A percentile compares a stretch with the other conserved stretches of the same genome.
These are phyloP conservation scores for Mesorhabditis spiculigera DNA, from an alignment of 2,888 invertebrate genomes.

Conservation along the genomic window DNA sequence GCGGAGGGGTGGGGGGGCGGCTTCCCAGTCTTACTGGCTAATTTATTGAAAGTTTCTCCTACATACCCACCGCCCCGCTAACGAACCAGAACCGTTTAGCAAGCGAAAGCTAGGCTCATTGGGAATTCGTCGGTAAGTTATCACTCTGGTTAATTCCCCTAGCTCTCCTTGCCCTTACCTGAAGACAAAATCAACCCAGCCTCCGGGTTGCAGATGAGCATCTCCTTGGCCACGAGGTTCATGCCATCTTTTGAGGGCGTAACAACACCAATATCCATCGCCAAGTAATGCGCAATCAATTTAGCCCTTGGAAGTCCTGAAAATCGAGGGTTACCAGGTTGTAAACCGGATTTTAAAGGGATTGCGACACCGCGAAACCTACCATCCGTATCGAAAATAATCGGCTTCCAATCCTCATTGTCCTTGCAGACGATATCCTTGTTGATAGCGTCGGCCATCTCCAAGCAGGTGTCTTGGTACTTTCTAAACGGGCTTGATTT, in stretches of 20 bases:
- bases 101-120: too few relatives aligned
- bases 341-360: too few relatives aligned
- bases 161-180: constrained; percentile 17
- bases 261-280: constrained; percentile 54
- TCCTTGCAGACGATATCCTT: constrained; percentile 23
- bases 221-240: constrained; percentile 52
- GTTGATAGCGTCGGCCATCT: constrained; percentile 38
- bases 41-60: too few relatives aligned
- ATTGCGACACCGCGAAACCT: background rate
- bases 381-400: constrained; percentile 48
- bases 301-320: constrained; percentile 29
- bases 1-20: too few relatives aligned
- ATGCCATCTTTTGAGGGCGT: constrained; percentile 53
- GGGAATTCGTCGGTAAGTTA: too few relatives aligned
- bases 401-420: constrained; percentile 44
- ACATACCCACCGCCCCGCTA: too few relatives aligned
- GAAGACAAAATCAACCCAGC: constrained; percentile 44
- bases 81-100: too few relatives aligned
- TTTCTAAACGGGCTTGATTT: constrained; percentile 23
- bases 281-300: constrained; percentile 48
- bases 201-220: constrained; percentile 46
- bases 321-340: background rate
- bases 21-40: too few relatives aligned
- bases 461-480: constrained; percentile 43
- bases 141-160: too few relatives aligned